These are phyloP conservation scores for Caenorhabditis sulstoni DNA, from an alignment of 2,888 invertebrate species.

Conservation along the genomic window DNA sequence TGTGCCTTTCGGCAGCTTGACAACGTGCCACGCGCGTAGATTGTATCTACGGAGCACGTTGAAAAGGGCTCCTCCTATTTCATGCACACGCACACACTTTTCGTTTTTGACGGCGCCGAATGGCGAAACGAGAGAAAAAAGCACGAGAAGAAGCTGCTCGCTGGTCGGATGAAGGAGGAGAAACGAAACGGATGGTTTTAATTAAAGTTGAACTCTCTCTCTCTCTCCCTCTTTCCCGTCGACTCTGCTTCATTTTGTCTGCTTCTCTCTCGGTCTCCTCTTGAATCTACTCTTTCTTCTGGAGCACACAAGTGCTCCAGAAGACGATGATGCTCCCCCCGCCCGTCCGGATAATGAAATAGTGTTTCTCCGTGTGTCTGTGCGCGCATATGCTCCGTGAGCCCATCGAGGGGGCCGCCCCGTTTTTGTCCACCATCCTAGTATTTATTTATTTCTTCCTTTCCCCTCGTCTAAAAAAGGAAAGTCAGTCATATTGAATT, in stretches of 20 bases:
- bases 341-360: constrained; percentile 41
- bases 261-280: constrained; percentile 8
- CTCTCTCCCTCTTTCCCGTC: not conserved
- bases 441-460: not conserved
- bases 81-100: constrained; percentile 2
- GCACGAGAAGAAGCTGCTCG: constrained; percentile 10
- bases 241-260: not conserved
- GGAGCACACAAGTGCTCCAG: constrained; percentile 41
- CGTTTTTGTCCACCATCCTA: constrained; percentile 2
- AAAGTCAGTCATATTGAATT: not conserved
- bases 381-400: not conserved
- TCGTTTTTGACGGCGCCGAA: constrained; percentile 8
- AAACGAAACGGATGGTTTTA: constrained; percentile 29
- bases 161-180: constrained; percentile 3
- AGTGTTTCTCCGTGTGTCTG: constrained; percentile 26
- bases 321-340: constrained; percentile 37
- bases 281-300: constrained; percentile 15
- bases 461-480: not conserved
- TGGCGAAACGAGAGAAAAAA: constrained; percentile 17
- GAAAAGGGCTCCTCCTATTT: constrained; percentile 1
- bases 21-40: constrained; percentile 25
- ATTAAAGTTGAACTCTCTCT: constrained; percentile 40
- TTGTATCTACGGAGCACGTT: constrained; percentile 22
- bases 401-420: not conserved
- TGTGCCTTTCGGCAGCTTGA: constrained; percentile 6